Base-by-base conservation (phyloP, 2,888 invertebrate species). In the Scelioninae gen. 1 region DNA sequence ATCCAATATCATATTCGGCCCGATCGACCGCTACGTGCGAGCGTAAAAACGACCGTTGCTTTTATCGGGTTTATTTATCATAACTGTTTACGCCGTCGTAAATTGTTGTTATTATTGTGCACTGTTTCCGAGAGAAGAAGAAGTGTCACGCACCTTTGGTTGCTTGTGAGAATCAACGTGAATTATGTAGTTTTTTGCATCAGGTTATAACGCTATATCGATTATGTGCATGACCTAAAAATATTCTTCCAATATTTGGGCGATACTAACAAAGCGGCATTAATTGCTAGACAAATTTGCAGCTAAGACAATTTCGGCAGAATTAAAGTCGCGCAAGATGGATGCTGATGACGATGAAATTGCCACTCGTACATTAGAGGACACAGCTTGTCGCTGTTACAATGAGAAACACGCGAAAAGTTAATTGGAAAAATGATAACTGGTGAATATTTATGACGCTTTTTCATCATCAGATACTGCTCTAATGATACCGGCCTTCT, bases 21-120 rank as follows among this genome's bases (percentile, higher is more conserved):
- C 51, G 45, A 32, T 45, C 34, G 8, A 31, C 51, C 51, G 47
- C 43, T 69, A 68, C 32, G 7, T 43, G 49, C 53, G 56, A 49
- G 62, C 72, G 72, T 38, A 72, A 72, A 72, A 72, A 72, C 62
- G 60, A 62, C 15, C 55, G 43, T 34, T 40, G 23, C 63, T 63
- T 74, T 34, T 43, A 58, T 49, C 47, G 34, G n/a, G 40, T 47
- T 40, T 51, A 55, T 63, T 63, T 49, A 32, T 55, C 63, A 45
- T 74, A 74, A 74, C 49, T 74, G 53, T 74, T 29, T 31, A 10
- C 23, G 63, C 53, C 43, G 45, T 23, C 49, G 45, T 55, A 45
- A 74, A 74, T 55, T 29, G 45, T 9, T 55, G 34, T 66, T 23
- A 10, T 31, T 13, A 6, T 66, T 34, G 62, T 31, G 51, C 31